Evolutionary conservation across 2,888 invertebrate genomes (phyloP).

Genomic region (Carcina quercana): DNA sequence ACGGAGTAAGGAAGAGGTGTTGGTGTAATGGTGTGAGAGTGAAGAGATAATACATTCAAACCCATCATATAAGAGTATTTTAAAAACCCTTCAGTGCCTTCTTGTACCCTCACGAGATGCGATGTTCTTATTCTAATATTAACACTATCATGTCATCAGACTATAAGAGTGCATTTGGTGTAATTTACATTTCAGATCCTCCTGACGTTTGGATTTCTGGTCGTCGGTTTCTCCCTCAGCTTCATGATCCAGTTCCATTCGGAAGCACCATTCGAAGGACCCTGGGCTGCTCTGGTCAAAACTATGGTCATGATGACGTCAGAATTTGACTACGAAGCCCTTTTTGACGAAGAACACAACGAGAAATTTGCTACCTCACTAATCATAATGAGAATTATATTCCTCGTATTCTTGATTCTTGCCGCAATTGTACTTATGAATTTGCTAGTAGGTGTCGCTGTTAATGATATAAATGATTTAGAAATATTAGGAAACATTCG

Average conservation of each 20-base stretch:
- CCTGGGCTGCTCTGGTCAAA: slow-evolving; percentile 69
- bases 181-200: slow-evolving; percentile 73
- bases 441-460: slow-evolving; percentile 74
- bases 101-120: too few species aligned
- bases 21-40: too few species aligned
- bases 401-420: slow-evolving; percentile 67
- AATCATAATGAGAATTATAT: slow-evolving; percentile 62
- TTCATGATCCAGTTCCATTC: slow-evolving; percentile 74
- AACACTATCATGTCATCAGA: too few species aligned
- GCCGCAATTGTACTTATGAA: slow-evolving; percentile 76
- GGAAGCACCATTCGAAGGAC: slow-evolving; percentile 62
- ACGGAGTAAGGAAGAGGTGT: too few species aligned
- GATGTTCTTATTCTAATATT: too few species aligned
- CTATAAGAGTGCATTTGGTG: too few species aligned
- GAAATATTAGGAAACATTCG: slow-evolving; percentile 72
- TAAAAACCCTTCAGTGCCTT: too few species aligned
- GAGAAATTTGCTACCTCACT: slow-evolving; percentile 49
- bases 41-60: too few species aligned
- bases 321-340: slow-evolving; percentile 69
- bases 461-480: slow-evolving; percentile 73
- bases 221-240: slow-evolving; percentile 71
- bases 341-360: slow-evolving; percentile 61
- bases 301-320: slow-evolving; percentile 77
- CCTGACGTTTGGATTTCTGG: slow-evolving; percentile 58
- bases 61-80: too few species aligned